Evolutionary conservation across 1,140 invertebrate genomes (phyloP).

Genomic region (Drosophila nasuta): DNA sequence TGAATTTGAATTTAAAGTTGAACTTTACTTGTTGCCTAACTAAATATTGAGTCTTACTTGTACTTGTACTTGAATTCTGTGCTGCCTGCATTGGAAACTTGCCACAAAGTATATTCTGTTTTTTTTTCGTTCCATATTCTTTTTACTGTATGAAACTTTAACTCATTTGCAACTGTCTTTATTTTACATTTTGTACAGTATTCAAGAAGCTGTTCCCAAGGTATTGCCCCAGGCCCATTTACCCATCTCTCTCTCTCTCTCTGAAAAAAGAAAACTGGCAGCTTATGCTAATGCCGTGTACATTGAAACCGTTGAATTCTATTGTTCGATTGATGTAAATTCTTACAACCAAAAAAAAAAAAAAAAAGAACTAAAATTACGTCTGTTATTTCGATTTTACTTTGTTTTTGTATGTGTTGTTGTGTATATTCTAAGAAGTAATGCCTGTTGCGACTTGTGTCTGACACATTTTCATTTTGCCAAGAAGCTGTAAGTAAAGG

Average conservation of each 20-base stretch:
- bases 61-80: slow-evolving; percentile 38
- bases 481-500: slow-evolving; percentile 46
- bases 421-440: slow-evolving; percentile 20
- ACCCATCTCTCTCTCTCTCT: not conserved
- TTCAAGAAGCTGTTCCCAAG: slow-evolving; percentile 6
- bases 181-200: slow-evolving; percentile 56
- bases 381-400: slow-evolving; percentile 18
- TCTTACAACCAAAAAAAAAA: too few species aligned
- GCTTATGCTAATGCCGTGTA: slow-evolving; percentile 43
- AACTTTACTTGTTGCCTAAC: slow-evolving; percentile 65
- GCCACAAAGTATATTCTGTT: slow-evolving; percentile 28
- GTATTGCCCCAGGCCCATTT: slow-evolving; percentile 1
- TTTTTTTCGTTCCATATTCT: slow-evolving; percentile 17
- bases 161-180: slow-evolving; percentile 46
- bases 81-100: slow-evolving; percentile 69
- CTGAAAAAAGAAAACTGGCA: slow-evolving; percentile 3
- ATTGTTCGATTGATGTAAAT: slow-evolving; percentile 21
- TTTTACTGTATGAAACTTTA: slow-evolving; percentile 35
- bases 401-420: slow-evolving; percentile 1
- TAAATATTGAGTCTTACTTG: slow-evolving; percentile 22
- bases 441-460: slow-evolving; percentile 26
- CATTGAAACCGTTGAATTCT: slow-evolving; percentile 21
- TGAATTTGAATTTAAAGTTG: slow-evolving; percentile 62
- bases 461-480: slow-evolving; percentile 18
- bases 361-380: slow-evolving; percentile 5